A percentile compares a stretch with the other conserved stretches of the same genome.
These are phyloP conservation scores for Pseudochaenichthys georgianus DNA, from an alignment of 2,797 vertebrate genomes.

Conservation along the genomic window DNA sequence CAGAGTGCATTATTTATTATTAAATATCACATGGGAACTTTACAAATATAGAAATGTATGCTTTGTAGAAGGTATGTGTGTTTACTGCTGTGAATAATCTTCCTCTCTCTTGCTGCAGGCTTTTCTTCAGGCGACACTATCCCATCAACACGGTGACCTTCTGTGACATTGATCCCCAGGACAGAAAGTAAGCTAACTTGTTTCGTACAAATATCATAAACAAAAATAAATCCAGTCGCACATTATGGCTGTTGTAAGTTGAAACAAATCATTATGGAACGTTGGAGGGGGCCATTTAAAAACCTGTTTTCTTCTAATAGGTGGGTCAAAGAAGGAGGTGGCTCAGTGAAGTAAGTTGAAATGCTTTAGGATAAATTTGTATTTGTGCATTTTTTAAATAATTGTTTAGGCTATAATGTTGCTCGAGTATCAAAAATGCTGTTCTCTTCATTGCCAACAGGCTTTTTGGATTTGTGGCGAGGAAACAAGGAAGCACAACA, in stretches of 20 bases:
- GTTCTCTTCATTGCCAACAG: conserved; percentile 68
- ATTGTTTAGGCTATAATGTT: background rate
- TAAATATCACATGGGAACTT: fast-evolving
- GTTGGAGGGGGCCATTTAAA: no score
- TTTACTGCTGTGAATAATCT: background rate
- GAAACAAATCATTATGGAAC: no score
- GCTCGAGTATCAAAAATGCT: background rate
- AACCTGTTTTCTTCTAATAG: conserved; percentile 71
- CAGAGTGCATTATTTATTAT: background rate
- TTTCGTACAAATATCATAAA: no score
- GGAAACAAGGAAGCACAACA: conserved; percentile 98
- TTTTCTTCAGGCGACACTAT: conserved; percentile 97
- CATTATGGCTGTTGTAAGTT: no score
- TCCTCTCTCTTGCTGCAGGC: conserved; percentile 72
- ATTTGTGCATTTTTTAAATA: background rate
- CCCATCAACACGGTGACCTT: conserved; percentile 94
- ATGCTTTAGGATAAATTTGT: background rate
- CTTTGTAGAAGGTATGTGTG: no score
- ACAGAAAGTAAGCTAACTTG: conserved; percentile 89
- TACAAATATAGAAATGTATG: background rate
- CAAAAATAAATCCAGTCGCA: background rate
- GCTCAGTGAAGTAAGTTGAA: conserved; percentile 90
- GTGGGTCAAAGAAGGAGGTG: conserved; percentile 92
- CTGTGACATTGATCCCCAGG: conserved; percentile 94
- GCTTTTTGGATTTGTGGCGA: conserved; percentile 96